These are phyloP conservation scores for Megalops cyprinoides DNA, from an alignment of 2,797 vertebrate species.

Conservation along the genomic window DNA sequence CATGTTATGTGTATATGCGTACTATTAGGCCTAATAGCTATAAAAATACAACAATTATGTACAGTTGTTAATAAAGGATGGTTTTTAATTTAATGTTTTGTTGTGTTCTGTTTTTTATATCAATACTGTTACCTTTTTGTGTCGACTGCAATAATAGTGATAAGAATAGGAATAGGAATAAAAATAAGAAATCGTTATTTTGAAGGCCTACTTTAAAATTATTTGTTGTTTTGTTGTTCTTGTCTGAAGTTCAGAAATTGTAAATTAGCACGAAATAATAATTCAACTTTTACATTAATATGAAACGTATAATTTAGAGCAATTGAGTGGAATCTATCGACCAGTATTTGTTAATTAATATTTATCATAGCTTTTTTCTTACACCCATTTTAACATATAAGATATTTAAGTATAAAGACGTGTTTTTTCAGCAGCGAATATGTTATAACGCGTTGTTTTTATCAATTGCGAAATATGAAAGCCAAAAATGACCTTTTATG, in stretches of 20 bases:
- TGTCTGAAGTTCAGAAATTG: too few species aligned
- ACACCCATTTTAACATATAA: background rate
- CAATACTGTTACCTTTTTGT: too few species aligned
- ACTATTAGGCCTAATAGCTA: background rate
- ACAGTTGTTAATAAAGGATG: background rate
- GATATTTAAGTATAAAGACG: background rate
- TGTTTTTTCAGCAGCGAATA: background rate
- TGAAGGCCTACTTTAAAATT: too few species aligned
- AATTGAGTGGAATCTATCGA: background rate
- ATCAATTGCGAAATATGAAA: background rate
- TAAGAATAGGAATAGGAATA: too few species aligned
- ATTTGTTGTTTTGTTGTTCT: too few species aligned
- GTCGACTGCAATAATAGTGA: too few species aligned
- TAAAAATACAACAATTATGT: background rate
- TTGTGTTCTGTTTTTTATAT: background rate
- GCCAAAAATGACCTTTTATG: background rate
- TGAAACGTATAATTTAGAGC: background rate
- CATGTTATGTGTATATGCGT: background rate
- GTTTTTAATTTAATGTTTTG: background rate
- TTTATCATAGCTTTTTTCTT: background rate
- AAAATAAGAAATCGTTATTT: too few species aligned
- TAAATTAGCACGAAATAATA: background rate
- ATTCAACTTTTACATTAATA: background rate
- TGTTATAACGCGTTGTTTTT: background rate
- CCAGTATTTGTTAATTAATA: background rate